Percentiles rank a stretch among this genome's conserved stretches.
Conservation (phyloP, 1,140 invertebrate species). For the Gonioctena quinquepunctata region DNA sequence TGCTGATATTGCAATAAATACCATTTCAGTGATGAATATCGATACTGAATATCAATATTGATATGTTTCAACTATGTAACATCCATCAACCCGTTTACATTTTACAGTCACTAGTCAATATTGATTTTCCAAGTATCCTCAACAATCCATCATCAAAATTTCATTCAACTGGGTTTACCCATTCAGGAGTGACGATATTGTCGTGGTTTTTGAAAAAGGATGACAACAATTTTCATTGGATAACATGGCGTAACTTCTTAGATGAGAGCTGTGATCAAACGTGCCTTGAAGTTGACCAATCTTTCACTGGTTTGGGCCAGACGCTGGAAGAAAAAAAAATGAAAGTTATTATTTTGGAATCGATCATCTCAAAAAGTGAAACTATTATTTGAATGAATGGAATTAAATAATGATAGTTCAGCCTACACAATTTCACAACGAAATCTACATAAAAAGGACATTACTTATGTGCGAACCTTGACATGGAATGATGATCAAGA, state of each 20-base stretch:
- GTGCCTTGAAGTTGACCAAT: slow-evolving; percentile 88
- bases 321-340: slow-evolving; percentile 62
- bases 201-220: not conserved
- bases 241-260: slow-evolving; percentile 55
- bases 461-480: not conserved
- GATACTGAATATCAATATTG: too few species aligned
- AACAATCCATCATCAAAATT: not conserved
- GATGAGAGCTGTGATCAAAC: slow-evolving; percentile 84
- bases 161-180: too few species aligned
- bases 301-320: slow-evolving; percentile 84
- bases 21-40: too few species aligned
- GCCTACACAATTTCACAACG: not conserved
- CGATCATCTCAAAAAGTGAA: too few species aligned
- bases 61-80: too few species aligned
- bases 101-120: not conserved
- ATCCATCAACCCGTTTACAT: too few species aligned
- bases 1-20: too few species aligned
- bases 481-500: not conserved
- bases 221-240: not conserved
- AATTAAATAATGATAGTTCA: too few species aligned
- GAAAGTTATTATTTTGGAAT: not conserved
- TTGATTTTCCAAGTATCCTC: slow-evolving; percentile 8
- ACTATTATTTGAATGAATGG: too few species aligned
- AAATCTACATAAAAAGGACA: not conserved
- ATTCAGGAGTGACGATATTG: too few species aligned